Evolutionary conservation across 2,113 vertebrate species (phyloP), one percentile per base, ranked within the genome.

Genomic region (Gobiocypris rarus): DNA sequence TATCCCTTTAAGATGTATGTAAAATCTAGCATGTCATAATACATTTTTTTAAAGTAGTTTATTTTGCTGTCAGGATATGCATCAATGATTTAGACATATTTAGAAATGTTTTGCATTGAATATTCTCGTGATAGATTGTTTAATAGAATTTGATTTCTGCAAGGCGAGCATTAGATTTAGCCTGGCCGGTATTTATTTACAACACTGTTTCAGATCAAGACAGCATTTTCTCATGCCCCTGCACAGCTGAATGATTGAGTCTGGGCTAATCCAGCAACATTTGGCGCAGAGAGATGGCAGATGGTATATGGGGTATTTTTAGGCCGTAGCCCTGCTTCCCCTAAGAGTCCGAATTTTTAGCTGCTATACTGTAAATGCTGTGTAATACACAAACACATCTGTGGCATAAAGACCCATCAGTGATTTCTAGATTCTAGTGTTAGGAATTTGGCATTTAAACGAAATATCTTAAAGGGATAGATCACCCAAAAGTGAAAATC

Each of bases 231-330:
- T 79, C 24, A 28, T 48, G 61, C 17, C 59, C 15, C 28, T 52
- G 28, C 79, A 70, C 63, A 70, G 28, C 22, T 56, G 17, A 78
- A 45, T 45, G 56, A 82, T 7, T 11, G 19, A 82, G 81, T 63
- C 34, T 86, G 81, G 28, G 26, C 48, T 83, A 61, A 80, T 86
- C 81, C 75, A 83, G 31, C 80, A 78, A 38, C 54, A 77, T 71
- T 83, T 86, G 85, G 81, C 48, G 54, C 65, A 48, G 41, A 58
- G 75, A 83, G 41, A 59, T 83, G 81, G 38, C 85, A 86, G 81
- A 83, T 86, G 85, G 85, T 45, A 31, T 15, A 19, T 50, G 74
- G 80, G 52, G 43, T 86, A 83, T 86, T 86, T 86, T 80, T 86
- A 86, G 75, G 43, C n/a, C 34, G 31, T 59, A 70, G 52, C 50